Base-by-base conservation (phyloP, 2,797 vertebrate genomes). In the Pipistrellus nathusii region DNA sequence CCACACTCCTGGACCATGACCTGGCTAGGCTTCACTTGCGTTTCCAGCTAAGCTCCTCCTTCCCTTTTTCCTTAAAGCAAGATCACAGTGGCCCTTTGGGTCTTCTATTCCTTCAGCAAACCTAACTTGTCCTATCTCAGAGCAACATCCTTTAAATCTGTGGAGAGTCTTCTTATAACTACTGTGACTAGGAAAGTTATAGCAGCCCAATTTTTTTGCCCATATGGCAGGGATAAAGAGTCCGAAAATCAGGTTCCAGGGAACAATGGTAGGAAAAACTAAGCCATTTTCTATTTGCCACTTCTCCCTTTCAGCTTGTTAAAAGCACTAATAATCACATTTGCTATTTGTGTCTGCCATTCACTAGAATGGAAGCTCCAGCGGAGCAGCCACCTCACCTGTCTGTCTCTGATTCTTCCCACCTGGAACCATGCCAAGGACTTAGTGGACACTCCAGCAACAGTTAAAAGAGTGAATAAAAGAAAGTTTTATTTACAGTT, bases 31-130 rank as follows among this genome's bases (percentile, higher is more conserved):
- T 21, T 38, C 1, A 7, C 64, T 30, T 21, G 4, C 8, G 1
- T 20, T 59, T 32, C 75, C 2, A 12, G 41, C 41, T 51, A 11
- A 2, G 68, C 35, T 38, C 44, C 23, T 48, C 32, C 32, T 55
- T 38, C 2, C 11, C 27, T 35, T 48, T 69, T 32, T 64, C 57
- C 17, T 30, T 1, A 17, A 51, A 83, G 18, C 12, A 73, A 69
- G n/a, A 2, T 71, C 48, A 64, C 46, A 53, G 13, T 9, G 27
- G 69, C 5, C 32, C 64, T 57, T 85, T n/a, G 25, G 4, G 18
- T 57, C 66, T 91, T 75, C 76, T 44, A 6, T 87, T 93, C 66
- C n/a, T 90, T 55, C n/a, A 75, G 15, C 35, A 81, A 80, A 76
- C 3, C 59, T 84, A 57, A 32, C 23, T 68, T 46, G 53, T 46